A percentile compares a stretch with the other conserved stretches of the same genome.
These are phyloP conservation scores for Nycticorax nycticorax DNA, from an alignment of 2,113 vertebrate genomes.

Conservation along the genomic window DNA sequence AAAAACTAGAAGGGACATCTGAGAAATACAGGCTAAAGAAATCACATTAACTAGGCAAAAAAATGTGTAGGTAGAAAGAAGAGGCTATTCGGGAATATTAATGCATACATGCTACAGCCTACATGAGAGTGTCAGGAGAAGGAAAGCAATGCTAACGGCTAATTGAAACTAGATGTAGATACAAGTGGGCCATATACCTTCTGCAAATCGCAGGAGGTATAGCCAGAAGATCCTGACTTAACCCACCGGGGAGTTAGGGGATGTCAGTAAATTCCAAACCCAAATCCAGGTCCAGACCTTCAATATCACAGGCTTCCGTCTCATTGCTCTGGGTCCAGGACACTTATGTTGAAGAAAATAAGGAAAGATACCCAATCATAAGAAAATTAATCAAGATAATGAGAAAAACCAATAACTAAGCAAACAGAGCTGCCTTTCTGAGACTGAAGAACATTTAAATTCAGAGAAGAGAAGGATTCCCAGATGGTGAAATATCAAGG, in stretches of 20 bases:
- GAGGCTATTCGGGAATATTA: neutral
- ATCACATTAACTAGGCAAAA: neutral
- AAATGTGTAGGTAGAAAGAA: neutral
- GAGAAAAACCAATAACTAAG: neutral
- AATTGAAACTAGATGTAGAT: neutral
- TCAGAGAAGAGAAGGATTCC: neutral
- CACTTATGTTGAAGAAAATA: neutral
- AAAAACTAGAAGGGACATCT: neutral
- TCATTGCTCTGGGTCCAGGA: neutral
- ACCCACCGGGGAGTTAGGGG: neutral
- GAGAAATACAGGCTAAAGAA: neutral
- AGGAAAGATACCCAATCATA: neutral
- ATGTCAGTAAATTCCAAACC: neutral
- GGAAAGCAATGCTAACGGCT: neutral
- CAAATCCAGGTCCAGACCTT: neutral
- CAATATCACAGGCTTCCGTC: neutral
- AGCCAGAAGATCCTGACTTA: neutral
- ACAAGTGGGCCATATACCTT: accelerated
- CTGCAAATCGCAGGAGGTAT: neutral
- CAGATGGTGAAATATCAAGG: neutral
- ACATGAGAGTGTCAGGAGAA: neutral
- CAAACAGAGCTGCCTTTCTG: neutral
- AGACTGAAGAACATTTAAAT: neutral
- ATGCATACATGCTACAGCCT: neutral
- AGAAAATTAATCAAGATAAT: neutral